Evolutionary conservation across 2,797 vertebrate genomes (phyloP).

Genomic region (Echiichthys vipera): DNA sequence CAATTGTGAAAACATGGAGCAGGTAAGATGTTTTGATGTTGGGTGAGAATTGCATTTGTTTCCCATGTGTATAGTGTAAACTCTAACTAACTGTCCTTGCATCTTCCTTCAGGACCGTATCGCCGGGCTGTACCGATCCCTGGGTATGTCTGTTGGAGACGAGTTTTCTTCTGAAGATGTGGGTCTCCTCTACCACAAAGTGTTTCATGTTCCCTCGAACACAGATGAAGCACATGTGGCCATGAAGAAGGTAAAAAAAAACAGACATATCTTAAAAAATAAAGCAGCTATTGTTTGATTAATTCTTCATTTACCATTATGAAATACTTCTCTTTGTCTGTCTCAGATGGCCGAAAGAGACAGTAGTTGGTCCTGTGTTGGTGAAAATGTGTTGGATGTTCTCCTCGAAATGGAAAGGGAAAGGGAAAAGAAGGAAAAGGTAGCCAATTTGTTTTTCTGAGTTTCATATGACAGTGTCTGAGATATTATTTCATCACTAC

Average conservation of each 20-base stretch:
- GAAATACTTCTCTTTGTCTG: neutral
- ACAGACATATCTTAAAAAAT: neutral
- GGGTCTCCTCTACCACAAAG: conserved; percentile 72
- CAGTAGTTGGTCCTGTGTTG: conserved; percentile 71
- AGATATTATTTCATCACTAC: neutral
- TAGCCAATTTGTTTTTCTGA: conserved; percentile 18
- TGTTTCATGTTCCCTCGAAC: conserved; percentile 70
- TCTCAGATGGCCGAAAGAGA: conserved; percentile 71
- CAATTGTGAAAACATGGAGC: conserved; percentile 71
- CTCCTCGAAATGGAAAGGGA: conserved; percentile 80
- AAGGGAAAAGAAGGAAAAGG: conserved; percentile 74
- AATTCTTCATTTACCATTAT: neutral
- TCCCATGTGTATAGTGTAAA: conserved; percentile 2
- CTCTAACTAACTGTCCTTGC: neutral
- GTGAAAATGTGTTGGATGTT: conserved; percentile 76
- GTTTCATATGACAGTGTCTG: conserved; percentile 4
- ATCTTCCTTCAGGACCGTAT: conserved; percentile 55
- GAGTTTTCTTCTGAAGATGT: conserved; percentile 73
- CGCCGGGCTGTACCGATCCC: conserved; percentile 46
- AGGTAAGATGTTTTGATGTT: conserved; percentile 62
- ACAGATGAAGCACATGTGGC: conserved; percentile 66
- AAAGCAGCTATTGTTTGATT: neutral
- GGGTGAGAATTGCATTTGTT: conserved; percentile 10
- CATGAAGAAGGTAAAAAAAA: conserved; percentile 74
- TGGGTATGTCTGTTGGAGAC: conserved; percentile 67